Evolutionary conservation across 2,113 vertebrate species (phyloP), one percentile per base, ranked within the genome.

Genomic region (Trichomycterus rosablanca): DNA sequence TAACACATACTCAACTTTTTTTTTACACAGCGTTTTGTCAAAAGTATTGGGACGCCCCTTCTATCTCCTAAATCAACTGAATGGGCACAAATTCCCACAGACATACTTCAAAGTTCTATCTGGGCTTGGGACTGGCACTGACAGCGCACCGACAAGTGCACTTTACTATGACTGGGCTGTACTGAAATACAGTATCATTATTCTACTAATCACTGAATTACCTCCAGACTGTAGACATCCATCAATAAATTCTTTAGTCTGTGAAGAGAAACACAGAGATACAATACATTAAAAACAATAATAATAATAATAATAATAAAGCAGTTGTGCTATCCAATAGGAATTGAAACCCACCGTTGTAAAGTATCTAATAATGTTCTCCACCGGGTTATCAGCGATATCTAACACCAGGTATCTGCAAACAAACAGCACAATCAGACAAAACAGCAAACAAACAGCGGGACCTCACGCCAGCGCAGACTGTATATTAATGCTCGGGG

Each of bases 191-290:
- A n/a, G n/a, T n/a, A n/a, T n/a, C n/a, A n/a, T n/a, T n/a, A n/a
- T n/a, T n/a, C n/a, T n/a, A n/a, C n/a, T n/a, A n/a, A n/a, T n/a
- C n/a, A n/a, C n/a, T n/a, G 2, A 24, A 23, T 80, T 93, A 97
- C 96, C 96, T 90, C 94, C 95, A 76, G 83, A 88, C 77, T 93
- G 90, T 91, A 98, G 93, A 89, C 93, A 95, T 80, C 88, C 89
- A 84, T 98, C 96, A 80, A 99, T 97, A 87, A 98, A 99, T 80
- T 98, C 96, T 91, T 99, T 99, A 78, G 91, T 94, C 96, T 99
- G 34, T 56, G 23, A 35, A 22, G 54, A 57, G 73, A 70, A 59
- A 67, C 4, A 59, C 10, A 18, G 14, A 56, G 5, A 10, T n/a
- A n/a, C 3, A 32, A 57, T 7, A 28, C 39, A 15, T 11, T 18